Base-by-base conservation (phyloP, 2,888 invertebrate genomes). In the Ophion ventricosus region DNA sequence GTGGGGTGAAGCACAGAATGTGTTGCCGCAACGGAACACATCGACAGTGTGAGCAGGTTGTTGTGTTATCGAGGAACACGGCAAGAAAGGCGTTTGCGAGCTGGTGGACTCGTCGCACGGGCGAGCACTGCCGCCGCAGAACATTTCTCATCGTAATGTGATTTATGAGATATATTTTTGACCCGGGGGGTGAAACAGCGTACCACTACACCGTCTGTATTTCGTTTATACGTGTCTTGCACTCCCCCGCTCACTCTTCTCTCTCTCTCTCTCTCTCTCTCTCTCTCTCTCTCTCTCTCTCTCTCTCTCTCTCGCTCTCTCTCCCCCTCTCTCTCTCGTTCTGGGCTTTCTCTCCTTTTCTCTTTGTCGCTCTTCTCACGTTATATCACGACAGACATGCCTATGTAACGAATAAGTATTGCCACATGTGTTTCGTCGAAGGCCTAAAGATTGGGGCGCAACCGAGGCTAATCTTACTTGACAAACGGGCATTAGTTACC, bases 131-230 rank as follows among this genome's bases (percentile, higher is more conserved):
- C 66, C 87, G 88, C 87, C 88, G 84, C 84, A 67, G 86, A 87
- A 87, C 88, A 90, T 92, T 92, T 90, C 89, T 91, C 91, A 89
- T 90, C 90, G 89, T 91, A 91, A 91, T 89, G 90, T 91, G 91
- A 92, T 92, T 91, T 92, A 91, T 91, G 90, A 88, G 89, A 87
- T 90, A 90, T 91, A 75, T 64, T 92, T 92, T 92, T 91, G 90
- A 90, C 90, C 89, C 84, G 84, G 88, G 88, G 87, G 89, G 40
- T 89, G 88, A 90, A 87, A 86, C 85, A 82, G 76, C 87, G 88
- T 83, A 85, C 84, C 81, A 80, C 67, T 61, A 59, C 84, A 59
- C 29, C 29, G 29, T 29, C 29, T 5, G 29, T 29, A 29, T 29
- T 29, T 29, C 29, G 29, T 4, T 29, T 29, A 29, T 29, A 29